Evolutionary conservation across 35 echinoderm and acorn worm genomes (phyloP), one percentile per base, ranked within the genome.

Genomic region (Lytechinus variegatus): DNA sequence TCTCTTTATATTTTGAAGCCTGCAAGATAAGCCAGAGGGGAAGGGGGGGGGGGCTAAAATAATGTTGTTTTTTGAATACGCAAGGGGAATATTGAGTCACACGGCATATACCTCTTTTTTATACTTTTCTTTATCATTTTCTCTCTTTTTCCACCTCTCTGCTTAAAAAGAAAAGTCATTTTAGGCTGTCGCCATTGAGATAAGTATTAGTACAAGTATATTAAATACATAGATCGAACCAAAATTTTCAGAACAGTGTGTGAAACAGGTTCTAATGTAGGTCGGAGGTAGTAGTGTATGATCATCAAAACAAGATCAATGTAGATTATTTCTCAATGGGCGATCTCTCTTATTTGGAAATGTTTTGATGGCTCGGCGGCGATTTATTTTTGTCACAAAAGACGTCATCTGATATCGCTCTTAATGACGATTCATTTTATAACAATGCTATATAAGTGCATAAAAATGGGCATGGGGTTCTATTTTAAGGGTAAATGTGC

Each of bases 341-440:
- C n/a, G 66, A 79, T 79, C n/a, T 24, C 19, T 79, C 66, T 79
- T 79, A 24, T 79, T 79, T 19, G 66, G 66, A 79, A 79, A 79
- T 79, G 66, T 79, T 79, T 79, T 79, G 66, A 79, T 79, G 66
- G 66, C 66, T 24, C 6, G 66, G 19, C 66, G 19, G 66, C 66
- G 66, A 79, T 79, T 79, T 79, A 79, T 79, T 79, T 79, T 79
- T 79, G 66, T 79, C 66, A 16, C 66, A 79, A 79, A 79, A 79
- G 66, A 79, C 66, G 66, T 79, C 66, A 79, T 79, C 66, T 6
- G 66, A 79, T 79, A 19, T 16, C 4, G 66, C 66, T 79, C 16
- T 79, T 79, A 56, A 79, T 79, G 66, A 24, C 66, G 66, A 79
- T 79, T 24, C 19, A 24, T 79, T 79, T 79, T 79, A 79, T 24